Evolutionary conservation across 1,140 invertebrate genomes (phyloP), one percentile per base, ranked within the genome.

Genomic region (Camponotus pennsylvanicus): DNA sequence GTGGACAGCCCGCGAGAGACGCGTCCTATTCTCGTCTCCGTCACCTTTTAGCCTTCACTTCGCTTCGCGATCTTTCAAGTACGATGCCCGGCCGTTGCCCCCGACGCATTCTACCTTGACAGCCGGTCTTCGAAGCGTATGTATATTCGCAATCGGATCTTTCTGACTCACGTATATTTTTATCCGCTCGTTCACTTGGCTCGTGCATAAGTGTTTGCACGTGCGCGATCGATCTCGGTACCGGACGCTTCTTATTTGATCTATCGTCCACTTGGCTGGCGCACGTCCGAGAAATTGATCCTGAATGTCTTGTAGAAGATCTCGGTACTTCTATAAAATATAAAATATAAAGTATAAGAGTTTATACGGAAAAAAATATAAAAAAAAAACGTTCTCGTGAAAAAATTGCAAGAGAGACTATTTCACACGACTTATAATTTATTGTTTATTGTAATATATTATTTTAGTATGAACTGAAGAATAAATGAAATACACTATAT

Each of bases 51-150:
- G 55, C 78, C 34, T 66, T 76, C 61, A 64, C 84, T 13, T 61
- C 42, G 66, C 61, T 75, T 52, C 63, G 70, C 57, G 42, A 71
- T 71, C 64, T 85, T 77, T 64, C 71, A 78, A 90, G 80, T 86
- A 80, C 86, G 86, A 76, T 90, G 90, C 73, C 87, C 85, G 92
- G 92, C 78, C 92, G 83, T 92, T 92, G 92, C 88, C 88, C 89
- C 64, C 90, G 40, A 69, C 52, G 69, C 69, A 40, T n/a, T 82
- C 52, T 82, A 73, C 55, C 69, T 83, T 83, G 79, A 83, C 79
- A 75, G 55, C 42, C 79, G 45, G 40, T 70, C 69, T 61, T 83
- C 79, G 55, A 45, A n/a, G 45, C 42, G 18, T 15, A 57, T 37
- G n/a, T 42, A n/a, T 6, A 57, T 52, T 52, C 21, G 55, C 40